phyloP scores from a whole-genome alignment of 1,140 invertebrate species.

The Ceratina calcarata region DNA sequence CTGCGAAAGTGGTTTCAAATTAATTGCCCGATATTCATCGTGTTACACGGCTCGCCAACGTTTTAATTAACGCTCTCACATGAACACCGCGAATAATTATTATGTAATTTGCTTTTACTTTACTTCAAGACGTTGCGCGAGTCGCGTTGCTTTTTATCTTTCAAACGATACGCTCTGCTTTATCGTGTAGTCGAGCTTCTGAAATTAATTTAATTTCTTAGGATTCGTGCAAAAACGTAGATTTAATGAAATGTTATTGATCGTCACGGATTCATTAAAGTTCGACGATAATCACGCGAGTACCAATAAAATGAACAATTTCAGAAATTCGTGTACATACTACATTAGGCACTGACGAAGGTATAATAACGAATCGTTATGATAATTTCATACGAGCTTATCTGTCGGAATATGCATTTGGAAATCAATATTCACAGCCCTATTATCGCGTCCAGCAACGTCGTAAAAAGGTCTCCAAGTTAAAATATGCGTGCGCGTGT shows the following conservation, averaged over 20 bases:
- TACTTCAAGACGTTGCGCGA: no score
- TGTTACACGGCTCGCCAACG: conserved; percentile 14
- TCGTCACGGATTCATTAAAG: background rate
- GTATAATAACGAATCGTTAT: background rate
- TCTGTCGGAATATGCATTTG: background rate
- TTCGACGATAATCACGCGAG: background rate
- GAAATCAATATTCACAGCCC: background rate
- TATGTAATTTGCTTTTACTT: conserved; percentile 15
- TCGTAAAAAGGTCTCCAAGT: background rate
- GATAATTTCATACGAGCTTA: background rate
- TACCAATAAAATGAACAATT: background rate
- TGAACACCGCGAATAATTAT: background rate
- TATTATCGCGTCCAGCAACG: background rate
- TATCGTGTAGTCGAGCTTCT: no score
- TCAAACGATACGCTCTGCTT: no score
- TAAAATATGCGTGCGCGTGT: background rate
- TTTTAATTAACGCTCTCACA: conserved; percentile 24
- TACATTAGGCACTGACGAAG: no score
- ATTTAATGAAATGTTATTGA: no score
- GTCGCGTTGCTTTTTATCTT: no score
- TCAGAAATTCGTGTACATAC: background rate
- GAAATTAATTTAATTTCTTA: no score
- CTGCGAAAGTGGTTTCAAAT: conserved; percentile 78
- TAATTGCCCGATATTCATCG: conserved; percentile 42
- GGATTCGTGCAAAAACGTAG: no score